A percentile compares a stretch with the other conserved stretches of the same genome.
Conservation (phyloP, 2,797 vertebrate species). For the Benthosema pterotum region DNA sequence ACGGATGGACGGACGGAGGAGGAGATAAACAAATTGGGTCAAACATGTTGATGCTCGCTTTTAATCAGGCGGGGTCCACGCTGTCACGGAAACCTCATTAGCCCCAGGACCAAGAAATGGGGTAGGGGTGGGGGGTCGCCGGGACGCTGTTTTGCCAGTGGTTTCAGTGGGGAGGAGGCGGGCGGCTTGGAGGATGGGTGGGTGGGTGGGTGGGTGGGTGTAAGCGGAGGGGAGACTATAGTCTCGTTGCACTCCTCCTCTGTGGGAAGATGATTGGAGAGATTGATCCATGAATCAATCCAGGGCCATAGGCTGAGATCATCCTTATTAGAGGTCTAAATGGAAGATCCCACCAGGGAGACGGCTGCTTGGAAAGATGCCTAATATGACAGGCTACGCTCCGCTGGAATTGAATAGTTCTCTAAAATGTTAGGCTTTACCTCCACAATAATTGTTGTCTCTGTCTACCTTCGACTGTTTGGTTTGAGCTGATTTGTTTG, state of each 20-base stretch:
- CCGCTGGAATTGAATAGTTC: constrained; percentile 18
- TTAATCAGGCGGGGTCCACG: constrained; percentile 57
- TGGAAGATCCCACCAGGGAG: constrained; percentile 53
- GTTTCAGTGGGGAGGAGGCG: too few species aligned
- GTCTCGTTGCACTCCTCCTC: constrained; percentile 57
- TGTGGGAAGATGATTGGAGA: constrained; percentile 65
- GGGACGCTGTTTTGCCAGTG: constrained; percentile 13
- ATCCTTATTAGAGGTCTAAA: constrained; percentile 72
- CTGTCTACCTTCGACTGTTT: too few species aligned
- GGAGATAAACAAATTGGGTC: constrained; percentile 70
- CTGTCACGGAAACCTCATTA: constrained; percentile 66
- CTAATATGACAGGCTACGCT: constrained; percentile 5
- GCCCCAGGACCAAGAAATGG: constrained; percentile 58
- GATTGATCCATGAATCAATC: constrained; percentile 75
- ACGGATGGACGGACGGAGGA: constrained; percentile 3
- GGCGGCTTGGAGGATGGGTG: constrained; percentile 29
- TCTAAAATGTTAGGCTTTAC: too few species aligned
- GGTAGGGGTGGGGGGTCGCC: too few species aligned
- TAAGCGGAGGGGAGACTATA: constrained; percentile 19
- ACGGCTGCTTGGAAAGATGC: constrained; percentile 1
- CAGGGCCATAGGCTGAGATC: constrained; percentile 55
- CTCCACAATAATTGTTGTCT: too few species aligned
- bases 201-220: too few species aligned
- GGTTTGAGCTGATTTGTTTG: too few species aligned
- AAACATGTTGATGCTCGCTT: constrained; percentile 65